Percentiles rank a stretch among this genome's conserved stretches.
Conservation (phyloP, 2,797 vertebrate species). For the Discoglossus pictus region DNA sequence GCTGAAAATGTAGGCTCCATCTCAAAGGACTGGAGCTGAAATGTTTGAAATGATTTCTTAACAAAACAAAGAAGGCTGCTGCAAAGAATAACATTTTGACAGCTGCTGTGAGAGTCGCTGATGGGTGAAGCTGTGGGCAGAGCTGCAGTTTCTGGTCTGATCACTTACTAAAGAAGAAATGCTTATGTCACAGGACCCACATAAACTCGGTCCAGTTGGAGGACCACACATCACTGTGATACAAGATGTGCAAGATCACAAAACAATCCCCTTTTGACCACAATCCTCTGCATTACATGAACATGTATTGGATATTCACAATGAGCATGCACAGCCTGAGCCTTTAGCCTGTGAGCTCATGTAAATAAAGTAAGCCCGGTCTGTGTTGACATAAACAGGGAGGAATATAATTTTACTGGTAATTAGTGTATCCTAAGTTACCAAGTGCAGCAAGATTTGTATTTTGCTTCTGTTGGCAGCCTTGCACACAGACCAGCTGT, state of each 20-base stretch:
- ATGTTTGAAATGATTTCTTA: constrained; percentile 56
- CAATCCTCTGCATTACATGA: too few species aligned
- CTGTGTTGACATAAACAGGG: background rate
- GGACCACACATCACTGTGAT: too few species aligned
- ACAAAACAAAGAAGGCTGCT: constrained; percentile 55
- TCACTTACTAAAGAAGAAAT: constrained; percentile 50
- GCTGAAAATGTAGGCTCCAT: constrained; percentile 57
- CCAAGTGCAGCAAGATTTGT: background rate
- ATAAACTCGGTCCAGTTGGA: constrained; percentile 13
- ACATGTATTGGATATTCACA: too few species aligned
- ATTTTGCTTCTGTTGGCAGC: background rate
- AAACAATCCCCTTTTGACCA: too few species aligned
- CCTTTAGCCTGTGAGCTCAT: background rate
- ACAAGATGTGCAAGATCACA: too few species aligned
- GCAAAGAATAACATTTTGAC: constrained; percentile 65
- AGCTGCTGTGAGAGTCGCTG: constrained; percentile 57
- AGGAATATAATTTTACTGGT: background rate
- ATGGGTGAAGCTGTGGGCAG: constrained; percentile 44
- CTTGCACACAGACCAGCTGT: too few species aligned
- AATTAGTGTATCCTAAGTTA: background rate
- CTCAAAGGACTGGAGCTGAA: constrained; percentile 55
- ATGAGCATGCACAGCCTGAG: background rate
- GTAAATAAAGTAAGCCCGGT: background rate
- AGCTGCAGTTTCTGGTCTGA: background rate
- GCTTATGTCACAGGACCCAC: constrained; percentile 26